Conservation (phyloP, 2,113 vertebrate genomes). For the Pteropus alecto region DNA sequence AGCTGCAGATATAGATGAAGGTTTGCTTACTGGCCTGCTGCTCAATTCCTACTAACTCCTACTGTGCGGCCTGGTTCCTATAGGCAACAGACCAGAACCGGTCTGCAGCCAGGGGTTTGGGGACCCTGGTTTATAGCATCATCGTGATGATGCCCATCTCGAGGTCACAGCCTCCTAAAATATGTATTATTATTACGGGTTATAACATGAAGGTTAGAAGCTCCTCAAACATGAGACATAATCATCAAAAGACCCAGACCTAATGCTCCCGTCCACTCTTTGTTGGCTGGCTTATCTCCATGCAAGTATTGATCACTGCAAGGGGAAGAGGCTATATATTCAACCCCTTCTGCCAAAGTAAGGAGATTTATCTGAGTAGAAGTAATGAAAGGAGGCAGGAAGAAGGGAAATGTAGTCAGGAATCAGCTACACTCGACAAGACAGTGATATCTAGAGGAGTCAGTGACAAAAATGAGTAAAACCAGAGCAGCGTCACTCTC, state of each 20-base stretch:
- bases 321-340: constrained; percentile 46
- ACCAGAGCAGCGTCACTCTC: background rate
- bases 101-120: too few relatives aligned
- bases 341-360: constrained; percentile 37
- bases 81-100: too few relatives aligned
- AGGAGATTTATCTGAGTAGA: constrained; percentile 56
- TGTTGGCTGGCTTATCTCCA: background rate
- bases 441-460: constrained; percentile 54
- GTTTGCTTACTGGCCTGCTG: too few relatives aligned
- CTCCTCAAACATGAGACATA: background rate
- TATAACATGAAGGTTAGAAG: background rate
- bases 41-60: too few relatives aligned
- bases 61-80: too few relatives aligned
- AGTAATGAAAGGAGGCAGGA: constrained; percentile 46
- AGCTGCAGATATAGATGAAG: too few relatives aligned
- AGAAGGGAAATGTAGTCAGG: constrained; percentile 38
- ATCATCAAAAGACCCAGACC: background rate
- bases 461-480: constrained; percentile 51
- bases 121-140: too few relatives aligned
- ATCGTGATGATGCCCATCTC: background rate
- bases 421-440: constrained; percentile 1
- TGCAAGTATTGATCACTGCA: constrained; percentile 35
- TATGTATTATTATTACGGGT: background rate
- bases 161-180: background rate
- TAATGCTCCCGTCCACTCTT: background rate